Evolutionary conservation across 2,797 vertebrate species (phyloP).

Genomic region (Spheniscus humboldti): DNA sequence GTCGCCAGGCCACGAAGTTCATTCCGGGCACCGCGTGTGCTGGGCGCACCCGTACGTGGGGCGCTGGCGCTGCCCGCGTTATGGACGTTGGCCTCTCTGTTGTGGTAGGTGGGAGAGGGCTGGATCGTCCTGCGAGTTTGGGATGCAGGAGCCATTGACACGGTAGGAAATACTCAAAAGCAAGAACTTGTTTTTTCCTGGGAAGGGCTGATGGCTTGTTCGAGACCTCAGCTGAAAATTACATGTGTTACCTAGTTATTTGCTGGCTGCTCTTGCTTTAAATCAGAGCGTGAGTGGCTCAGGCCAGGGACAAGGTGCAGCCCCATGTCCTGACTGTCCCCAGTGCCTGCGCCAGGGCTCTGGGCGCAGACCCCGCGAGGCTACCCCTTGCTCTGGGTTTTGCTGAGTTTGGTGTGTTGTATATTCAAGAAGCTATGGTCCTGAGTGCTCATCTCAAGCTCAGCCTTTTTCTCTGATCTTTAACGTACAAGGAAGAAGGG

Average conservation of each 20-base stretch:
- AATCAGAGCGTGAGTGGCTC: fast-evolving
- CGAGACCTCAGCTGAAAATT: fast-evolving
- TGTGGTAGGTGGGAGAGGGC: background rate
- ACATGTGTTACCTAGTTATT: fast-evolving
- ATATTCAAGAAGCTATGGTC: fast-evolving
- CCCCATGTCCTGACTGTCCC: fast-evolving
- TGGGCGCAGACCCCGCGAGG: fast-evolving
- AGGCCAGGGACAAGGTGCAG: background rate
- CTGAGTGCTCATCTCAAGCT: fast-evolving
- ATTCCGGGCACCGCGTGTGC: no score
- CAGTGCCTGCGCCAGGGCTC: background rate
- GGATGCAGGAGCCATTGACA: fast-evolving
- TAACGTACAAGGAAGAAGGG: fast-evolving
- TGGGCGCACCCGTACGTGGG: background rate
- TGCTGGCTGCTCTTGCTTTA: background rate
- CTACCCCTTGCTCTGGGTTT: no score
- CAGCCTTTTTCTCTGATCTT: background rate
- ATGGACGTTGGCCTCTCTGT: background rate
- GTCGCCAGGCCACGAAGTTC: no score
- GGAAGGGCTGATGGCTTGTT: background rate
- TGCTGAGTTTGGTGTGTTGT: fast-evolving
- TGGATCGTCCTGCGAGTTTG: fast-evolving
- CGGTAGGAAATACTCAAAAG: fast-evolving
- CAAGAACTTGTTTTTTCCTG: background rate
- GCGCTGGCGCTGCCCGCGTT: background rate